Base-by-base conservation (phyloP, 2,888 invertebrate genomes). In the Ellobium chinense region DNA sequence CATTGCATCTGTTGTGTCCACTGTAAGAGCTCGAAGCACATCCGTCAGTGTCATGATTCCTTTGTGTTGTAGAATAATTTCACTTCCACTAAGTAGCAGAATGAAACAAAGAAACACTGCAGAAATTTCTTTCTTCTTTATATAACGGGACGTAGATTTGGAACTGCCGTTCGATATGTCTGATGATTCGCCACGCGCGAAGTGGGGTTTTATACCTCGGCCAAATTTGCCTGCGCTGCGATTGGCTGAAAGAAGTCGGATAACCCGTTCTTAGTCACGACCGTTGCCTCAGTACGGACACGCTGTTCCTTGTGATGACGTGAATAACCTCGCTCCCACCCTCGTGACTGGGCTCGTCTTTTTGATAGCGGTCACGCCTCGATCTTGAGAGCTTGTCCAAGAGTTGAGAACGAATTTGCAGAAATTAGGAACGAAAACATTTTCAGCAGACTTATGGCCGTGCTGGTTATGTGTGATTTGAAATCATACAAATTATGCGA, bases 171-270 rank as follows among this genome's bases (percentile, higher is more conserved):
- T 46, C 46, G 46, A 46, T 18, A 12, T 12, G 46, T 12, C 7
- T 46, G 18, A 12, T 7, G 18, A 7, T 21, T 54, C 56, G 3
- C 14, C 46, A n/a, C 39, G 27, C 24, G 14, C 21, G 54, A 56
- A 56, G 9, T 24, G 5, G 7, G 63, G 9, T 39, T 78, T 78
- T 78, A 78, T 78, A 78, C 78, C 54, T 14, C 60, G 62, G 31
- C 78, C 58, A 78, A 78, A 39, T 70, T 70, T 31, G 29, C 78
- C 58, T 62, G 4, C 12, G 63, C 63, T 78, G 31, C 46, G 34
- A 78, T 78, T 78, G 78, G 78, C 37, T 78, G 78, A 29, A 2
- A 34, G 31, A 31, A 31, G 18, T 39, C 63, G 78, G 60, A 63
- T 60, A 60, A 62, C 62, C 69, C 46, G 24, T 21, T 37, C 34